A percentile compares a stretch with the other conserved stretches of the same genome.
phyloP scores from a whole-genome alignment of 2,113 vertebrate genomes.

The Paratilapia polleni region DNA sequence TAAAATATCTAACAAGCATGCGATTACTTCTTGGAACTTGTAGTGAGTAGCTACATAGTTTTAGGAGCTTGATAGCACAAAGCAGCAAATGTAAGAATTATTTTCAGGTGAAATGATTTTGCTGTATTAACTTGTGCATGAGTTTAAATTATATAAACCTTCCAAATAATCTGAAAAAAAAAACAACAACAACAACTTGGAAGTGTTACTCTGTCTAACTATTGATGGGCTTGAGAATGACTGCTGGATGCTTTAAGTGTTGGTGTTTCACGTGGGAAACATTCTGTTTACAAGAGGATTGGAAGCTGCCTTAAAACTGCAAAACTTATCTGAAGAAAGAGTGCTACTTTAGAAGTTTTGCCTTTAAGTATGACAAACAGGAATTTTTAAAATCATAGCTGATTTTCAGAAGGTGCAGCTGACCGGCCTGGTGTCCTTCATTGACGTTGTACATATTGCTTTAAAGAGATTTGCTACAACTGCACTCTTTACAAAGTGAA shows the following conservation, averaged over 20 bases:
- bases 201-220: background rate
- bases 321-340: background rate
- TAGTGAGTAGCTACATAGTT: background rate
- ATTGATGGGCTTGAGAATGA: background rate
- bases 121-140: background rate
- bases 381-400: background rate
- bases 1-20: background rate
- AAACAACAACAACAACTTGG: background rate
- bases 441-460: background rate
- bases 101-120: background rate
- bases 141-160: background rate
- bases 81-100: background rate
- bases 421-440: background rate
- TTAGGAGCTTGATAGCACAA: background rate
- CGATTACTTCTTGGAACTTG: background rate
- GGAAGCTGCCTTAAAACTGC: background rate
- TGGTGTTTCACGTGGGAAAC: background rate
- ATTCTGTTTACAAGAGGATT: conserved; percentile 9
- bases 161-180: background rate
- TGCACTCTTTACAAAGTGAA: background rate
- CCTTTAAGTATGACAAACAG: background rate
- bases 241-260: background rate
- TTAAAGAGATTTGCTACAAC: background rate
- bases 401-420: background rate
- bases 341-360: background rate